These are phyloP conservation scores for Drosophila leonis DNA, from an alignment of 2,888 invertebrate species.

Conservation along the genomic window DNA sequence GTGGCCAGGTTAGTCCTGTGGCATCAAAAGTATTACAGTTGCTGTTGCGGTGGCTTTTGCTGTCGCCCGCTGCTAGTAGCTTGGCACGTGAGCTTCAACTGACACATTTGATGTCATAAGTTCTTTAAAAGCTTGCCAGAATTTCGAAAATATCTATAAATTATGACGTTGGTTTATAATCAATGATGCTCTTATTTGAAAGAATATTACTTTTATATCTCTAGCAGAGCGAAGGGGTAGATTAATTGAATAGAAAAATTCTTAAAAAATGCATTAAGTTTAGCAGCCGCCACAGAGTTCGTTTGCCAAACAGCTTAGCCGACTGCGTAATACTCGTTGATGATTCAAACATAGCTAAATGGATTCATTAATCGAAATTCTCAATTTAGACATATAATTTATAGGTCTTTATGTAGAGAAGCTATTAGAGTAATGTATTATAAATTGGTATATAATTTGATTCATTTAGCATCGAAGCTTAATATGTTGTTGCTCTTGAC, in stretches of 20 bases:
- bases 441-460: too few species aligned
- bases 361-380: too few species aligned
- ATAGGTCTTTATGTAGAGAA: too few species aligned
- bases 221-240: not conserved
- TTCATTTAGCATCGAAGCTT: too few species aligned
- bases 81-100: slow-evolving; percentile 27
- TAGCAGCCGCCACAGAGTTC: not conserved
- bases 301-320: not conserved
- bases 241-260: not conserved
- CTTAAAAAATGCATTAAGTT: not conserved
- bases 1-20: slow-evolving; percentile 13
- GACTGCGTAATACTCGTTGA: not conserved
- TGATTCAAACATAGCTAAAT: too few species aligned
- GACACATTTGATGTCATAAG: slow-evolving; percentile 7
- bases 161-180: not conserved
- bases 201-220: not conserved
- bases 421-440: too few species aligned
- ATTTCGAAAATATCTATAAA: too few species aligned
- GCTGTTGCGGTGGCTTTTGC: slow-evolving; percentile 43
- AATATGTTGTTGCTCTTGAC: too few species aligned
- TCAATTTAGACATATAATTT: too few species aligned
- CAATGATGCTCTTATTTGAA: not conserved
- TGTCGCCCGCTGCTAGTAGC: slow-evolving; percentile 10
- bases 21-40: slow-evolving; percentile 42
- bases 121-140: not conserved